Base-by-base conservation (phyloP, 2,113 vertebrate species). In the Hippocampus comes region DNA sequence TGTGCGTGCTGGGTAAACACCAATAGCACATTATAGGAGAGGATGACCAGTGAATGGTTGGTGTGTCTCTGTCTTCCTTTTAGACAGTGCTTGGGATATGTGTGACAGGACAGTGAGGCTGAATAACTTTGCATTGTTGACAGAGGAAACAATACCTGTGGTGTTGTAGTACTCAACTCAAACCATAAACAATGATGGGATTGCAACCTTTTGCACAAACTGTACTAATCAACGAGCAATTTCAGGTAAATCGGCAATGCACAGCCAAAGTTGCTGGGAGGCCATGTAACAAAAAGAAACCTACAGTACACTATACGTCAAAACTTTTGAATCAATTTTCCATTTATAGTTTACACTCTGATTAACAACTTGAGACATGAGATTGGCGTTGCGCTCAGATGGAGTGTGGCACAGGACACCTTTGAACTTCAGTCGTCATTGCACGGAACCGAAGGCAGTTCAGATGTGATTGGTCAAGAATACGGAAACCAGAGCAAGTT, bases 1-100 rank as follows among this genome's bases (percentile, higher is more conserved):
- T 71, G 72, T 77, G 49, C 0, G 0, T 18, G 66, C 48, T 71
- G 51, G 74, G 67, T 79, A 72, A 82, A 78, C 48, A 61, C 72
- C 67, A 46, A 3, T 49, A 53, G 74, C 71, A 80, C 41, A 78
- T 46, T 66, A 64, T 66, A 74, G 59, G 48, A 72, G 42, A 15
- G 71, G 60, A 67, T n/a, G 70, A 68, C 72, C 74, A 70, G 42
- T 11, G 70, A 59, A 63, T 21, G 66, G 66, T 76, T 73, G 76
- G 78, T 79, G 82, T n/a, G 84, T 85, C 84, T 78, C 80, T 81
- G 63, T 83, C 57, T 30, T 17, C 27, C 42, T 23, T 12, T 6
- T 67, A 41, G 69, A 68, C 60, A 21, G 77, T 64, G 17, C 0
- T 76, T 74, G 73, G 60, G 78, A 76, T 71, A 61, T 69, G 49